Evolutionary conservation across 2,797 vertebrate species (phyloP).

Genomic region (Crenuchus spilurus): DNA sequence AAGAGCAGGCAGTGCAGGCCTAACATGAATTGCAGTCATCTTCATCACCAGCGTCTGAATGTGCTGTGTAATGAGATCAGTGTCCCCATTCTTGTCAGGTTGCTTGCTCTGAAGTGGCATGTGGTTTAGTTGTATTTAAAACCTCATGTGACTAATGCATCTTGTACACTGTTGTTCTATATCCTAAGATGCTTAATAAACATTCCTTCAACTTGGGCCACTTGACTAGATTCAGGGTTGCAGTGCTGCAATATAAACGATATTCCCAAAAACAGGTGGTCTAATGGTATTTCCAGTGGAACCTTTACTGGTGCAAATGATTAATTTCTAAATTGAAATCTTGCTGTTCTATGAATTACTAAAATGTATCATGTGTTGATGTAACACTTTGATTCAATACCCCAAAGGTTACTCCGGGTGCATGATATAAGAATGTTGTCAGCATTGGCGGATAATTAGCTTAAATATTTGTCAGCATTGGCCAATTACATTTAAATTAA

Average conservation of each 20-base stretch:
- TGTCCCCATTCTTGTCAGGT: slow-evolving; percentile 50
- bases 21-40: slow-evolving; percentile 52
- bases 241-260: not conserved
- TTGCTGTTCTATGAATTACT: too few species aligned
- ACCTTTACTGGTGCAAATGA: not conserved
- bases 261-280: not conserved
- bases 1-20: slow-evolving; percentile 45
- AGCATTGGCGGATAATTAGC: too few species aligned
- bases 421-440: too few species aligned
- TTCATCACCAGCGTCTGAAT: slow-evolving; percentile 42
- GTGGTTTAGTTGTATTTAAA: slow-evolving; percentile 49
- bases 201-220: slow-evolving; percentile 38
- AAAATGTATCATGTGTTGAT: too few species aligned
- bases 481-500: too few species aligned
- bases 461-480: too few species aligned
- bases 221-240: slow-evolving; percentile 23
- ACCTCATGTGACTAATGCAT: slow-evolving; percentile 46
- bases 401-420: too few species aligned
- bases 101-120: slow-evolving; percentile 52
- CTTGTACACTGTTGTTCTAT: slow-evolving; percentile 31
- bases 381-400: too few species aligned
- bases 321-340: too few species aligned
- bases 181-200: slow-evolving; percentile 28
- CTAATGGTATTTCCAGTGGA: not conserved
- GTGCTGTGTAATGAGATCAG: slow-evolving; percentile 43